A percentile compares a stretch with the other conserved stretches of the same genome.
These are phyloP conservation scores for Siphamia tubifer DNA, from an alignment of 2,113 vertebrate species.

Conservation along the genomic window DNA sequence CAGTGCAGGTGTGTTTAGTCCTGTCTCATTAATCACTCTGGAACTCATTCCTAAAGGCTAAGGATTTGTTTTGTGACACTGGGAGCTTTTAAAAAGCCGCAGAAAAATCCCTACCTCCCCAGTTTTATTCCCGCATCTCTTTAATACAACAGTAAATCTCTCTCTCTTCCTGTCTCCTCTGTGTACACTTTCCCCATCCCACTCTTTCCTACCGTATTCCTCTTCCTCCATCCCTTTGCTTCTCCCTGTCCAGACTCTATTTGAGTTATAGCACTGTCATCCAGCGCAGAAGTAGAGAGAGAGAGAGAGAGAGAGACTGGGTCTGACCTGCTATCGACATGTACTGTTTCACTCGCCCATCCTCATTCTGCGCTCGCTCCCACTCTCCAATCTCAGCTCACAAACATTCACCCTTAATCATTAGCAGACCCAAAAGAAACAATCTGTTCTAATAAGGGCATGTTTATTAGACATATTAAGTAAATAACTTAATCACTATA, in stretches of 20 bases:
- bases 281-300: constrained; percentile 2
- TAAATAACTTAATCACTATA: constrained; percentile 47
- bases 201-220: constrained; percentile 18
- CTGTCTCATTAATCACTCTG: constrained; percentile 15
- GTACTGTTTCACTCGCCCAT: not conserved
- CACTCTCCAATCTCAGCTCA: not conserved
- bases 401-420: constrained; percentile 27
- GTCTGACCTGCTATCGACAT: constrained; percentile 22
- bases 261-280: constrained; percentile 48
- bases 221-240: constrained; percentile 17
- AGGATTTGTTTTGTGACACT: constrained; percentile 47
- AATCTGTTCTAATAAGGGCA: constrained; percentile 38
- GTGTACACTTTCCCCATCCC: not conserved
- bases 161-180: constrained; percentile 5
- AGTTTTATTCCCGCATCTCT: constrained; percentile 35
- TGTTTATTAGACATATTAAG: constrained; percentile 48
- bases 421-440: constrained; percentile 33
- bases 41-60: constrained; percentile 20
- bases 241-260: not conserved
- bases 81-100: constrained; percentile 38
- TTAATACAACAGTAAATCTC: constrained; percentile 51
- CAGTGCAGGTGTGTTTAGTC: constrained; percentile 7
- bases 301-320: constrained; percentile 1
- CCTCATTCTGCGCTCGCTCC: not conserved
- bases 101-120: constrained; percentile 27